These are phyloP conservation scores for Vannuccia rotundouncinata DNA, from an alignment of 2,888 invertebrate genomes.

Conservation along the genomic window DNA sequence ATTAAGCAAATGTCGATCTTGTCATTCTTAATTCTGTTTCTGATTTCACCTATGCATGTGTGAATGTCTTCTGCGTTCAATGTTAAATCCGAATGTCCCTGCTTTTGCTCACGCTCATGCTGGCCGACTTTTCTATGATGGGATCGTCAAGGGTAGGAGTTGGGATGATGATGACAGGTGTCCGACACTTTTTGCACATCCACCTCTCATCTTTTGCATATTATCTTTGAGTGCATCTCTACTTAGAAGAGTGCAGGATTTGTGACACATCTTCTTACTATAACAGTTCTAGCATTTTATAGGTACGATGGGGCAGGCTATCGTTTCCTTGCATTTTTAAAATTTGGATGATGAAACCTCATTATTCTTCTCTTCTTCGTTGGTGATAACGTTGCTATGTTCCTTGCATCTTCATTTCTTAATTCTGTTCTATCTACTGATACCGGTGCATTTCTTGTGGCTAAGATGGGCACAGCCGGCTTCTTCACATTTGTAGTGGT, in stretches of 20 bases:
- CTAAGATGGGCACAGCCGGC: neutral
- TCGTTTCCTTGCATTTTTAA: neutral
- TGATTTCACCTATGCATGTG: neutral
- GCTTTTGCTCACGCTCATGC: neutral
- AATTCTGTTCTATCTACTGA: neutral
- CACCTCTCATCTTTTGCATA: neutral
- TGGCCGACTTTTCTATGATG: neutral
- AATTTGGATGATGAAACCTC: neutral
- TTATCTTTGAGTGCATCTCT: neutral
- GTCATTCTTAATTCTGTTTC: neutral
- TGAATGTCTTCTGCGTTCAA: neutral
- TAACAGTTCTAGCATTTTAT: conserved; percentile 7
- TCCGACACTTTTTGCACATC: neutral
- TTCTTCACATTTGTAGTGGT: neutral
- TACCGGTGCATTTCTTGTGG: neutral
- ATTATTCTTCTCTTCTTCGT: neutral
- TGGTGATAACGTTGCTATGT: neutral
- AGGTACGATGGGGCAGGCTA: neutral
- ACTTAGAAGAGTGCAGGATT: neutral
- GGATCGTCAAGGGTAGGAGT: neutral
- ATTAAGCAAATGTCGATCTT: neutral
- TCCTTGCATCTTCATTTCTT: neutral
- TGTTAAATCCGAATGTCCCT: neutral
- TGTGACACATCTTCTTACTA: neutral
- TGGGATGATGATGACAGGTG: neutral